These are phyloP conservation scores for Ispidina picta DNA, from an alignment of 2,797 vertebrate species.

Conservation along the genomic window DNA sequence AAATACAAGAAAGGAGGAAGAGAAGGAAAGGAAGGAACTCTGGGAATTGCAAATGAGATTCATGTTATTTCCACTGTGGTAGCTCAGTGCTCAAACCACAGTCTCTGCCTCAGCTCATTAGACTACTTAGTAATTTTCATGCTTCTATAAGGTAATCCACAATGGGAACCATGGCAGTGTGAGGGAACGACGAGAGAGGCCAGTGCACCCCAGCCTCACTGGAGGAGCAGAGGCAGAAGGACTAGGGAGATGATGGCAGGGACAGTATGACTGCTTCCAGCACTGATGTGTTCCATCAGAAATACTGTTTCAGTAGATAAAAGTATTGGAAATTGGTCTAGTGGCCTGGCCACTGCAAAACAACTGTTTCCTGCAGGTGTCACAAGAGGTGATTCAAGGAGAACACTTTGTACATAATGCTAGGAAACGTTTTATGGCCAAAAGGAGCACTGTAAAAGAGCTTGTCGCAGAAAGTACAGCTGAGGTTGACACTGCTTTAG, in stretches of 20 bases:
- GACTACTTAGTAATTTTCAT: conserved; percentile 9
- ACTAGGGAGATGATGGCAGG: neutral
- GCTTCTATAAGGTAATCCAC: neutral
- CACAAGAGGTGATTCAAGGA: neutral
- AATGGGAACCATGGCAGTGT: neutral
- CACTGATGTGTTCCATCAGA: neutral
- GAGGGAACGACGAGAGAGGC: neutral
- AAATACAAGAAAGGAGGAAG: neutral
- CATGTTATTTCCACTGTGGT: conserved; percentile 10
- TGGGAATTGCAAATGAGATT: neutral
- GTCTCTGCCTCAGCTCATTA: neutral
- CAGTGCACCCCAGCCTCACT: neutral
- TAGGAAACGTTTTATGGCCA: neutral
- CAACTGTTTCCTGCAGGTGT: neutral
- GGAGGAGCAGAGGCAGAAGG: neutral
- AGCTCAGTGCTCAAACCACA: conserved; percentile 19
- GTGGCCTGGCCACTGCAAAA: neutral
- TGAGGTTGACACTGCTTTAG: neutral
- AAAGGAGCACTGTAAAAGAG: neutral
- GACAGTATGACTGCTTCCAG: neutral
- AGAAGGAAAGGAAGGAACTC: conserved; percentile 6
- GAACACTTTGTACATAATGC: neutral
- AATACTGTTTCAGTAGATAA: neutral
- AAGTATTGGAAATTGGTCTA: neutral
- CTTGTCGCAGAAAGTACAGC: neutral